Evolutionary conservation across 2,113 vertebrate genomes (phyloP).

Genomic region (Dasyprocta punctata): DNA sequence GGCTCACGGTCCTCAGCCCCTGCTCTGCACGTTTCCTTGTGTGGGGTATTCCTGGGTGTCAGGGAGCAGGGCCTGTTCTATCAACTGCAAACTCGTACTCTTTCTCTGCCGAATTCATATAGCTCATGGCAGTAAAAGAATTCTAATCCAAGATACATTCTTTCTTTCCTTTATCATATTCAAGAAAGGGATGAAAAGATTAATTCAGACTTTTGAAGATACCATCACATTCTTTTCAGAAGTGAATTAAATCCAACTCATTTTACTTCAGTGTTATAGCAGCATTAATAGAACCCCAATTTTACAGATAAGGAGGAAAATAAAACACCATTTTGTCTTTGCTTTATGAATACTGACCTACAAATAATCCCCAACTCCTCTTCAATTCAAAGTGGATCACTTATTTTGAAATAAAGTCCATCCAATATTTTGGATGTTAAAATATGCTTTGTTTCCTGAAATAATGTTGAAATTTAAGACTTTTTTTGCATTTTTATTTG

Average conservation of each 20-base stretch:
- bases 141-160: background rate
- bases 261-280: background rate
- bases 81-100: background rate
- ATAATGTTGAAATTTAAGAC: background rate
- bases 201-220: background rate
- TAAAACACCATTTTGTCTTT: background rate
- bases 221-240: background rate
- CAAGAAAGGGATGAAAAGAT: background rate
- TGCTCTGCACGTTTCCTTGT: background rate
- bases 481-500: background rate
- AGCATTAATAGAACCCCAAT: background rate
- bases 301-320: background rate
- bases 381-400: background rate
- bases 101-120: background rate
- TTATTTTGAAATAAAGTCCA: background rate
- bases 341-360: background rate
- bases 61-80: background rate
- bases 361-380: fast-evolving
- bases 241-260: background rate
- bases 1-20: background rate
- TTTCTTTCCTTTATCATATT: background rate
- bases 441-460: background rate
- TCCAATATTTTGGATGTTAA: background rate
- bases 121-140: background rate
- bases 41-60: no score